Evolutionary conservation across 2,888 invertebrate species (phyloP).

Genomic region (Cephalotes varians): DNA sequence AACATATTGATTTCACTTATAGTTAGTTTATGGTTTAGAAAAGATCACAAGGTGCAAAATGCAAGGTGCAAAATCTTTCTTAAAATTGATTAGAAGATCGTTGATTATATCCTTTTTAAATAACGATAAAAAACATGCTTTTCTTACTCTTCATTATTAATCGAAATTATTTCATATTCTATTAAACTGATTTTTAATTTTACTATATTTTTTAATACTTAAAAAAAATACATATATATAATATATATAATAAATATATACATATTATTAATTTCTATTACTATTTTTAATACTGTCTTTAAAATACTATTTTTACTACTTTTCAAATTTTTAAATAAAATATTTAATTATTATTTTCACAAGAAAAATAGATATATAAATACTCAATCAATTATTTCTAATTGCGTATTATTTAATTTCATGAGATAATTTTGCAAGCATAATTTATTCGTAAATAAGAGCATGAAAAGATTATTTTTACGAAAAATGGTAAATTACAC

Average conservation of each 20-base stretch:
- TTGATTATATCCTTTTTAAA: neutral
- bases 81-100: neutral
- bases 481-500: slow-evolving; percentile 8
- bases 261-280: neutral
- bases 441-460: no score
- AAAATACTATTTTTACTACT: no score
- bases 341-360: neutral
- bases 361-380: neutral
- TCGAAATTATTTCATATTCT: neutral
- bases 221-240: no score
- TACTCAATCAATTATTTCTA: neutral
- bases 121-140: neutral
- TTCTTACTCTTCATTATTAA: neutral
- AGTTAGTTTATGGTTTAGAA: neutral
- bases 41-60: neutral
- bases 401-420: neutral
- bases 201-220: no score
- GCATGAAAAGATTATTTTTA: neutral
- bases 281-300: neutral
- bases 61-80: neutral
- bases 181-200: slow-evolving; percentile 13
- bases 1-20: neutral
- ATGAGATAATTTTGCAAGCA: neutral
- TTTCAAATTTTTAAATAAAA: neutral
- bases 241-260: no score